Evolutionary conservation across 2,797 vertebrate genomes (phyloP).

Genomic region (Tadarida brasiliensis): DNA sequence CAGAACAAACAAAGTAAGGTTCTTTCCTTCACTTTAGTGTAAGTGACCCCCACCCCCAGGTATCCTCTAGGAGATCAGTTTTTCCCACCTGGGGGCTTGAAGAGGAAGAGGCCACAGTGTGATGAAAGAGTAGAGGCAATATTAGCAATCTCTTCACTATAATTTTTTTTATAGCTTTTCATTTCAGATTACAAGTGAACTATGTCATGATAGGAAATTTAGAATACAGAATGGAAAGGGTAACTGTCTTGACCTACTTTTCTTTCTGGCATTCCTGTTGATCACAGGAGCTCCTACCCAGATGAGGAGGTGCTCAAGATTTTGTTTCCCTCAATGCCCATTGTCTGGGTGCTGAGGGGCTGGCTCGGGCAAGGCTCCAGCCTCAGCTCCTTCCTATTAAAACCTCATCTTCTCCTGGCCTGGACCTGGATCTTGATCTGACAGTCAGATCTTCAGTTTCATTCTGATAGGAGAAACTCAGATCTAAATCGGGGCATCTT

Average conservation of each 20-base stretch:
- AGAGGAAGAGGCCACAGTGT: background rate
- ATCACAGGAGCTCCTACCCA: background rate
- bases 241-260: background rate
- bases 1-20: background rate
- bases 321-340: background rate
- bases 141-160: background rate
- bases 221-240: background rate
- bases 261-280: background rate
- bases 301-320: background rate
- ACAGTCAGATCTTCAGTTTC: background rate
- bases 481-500: background rate
- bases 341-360: background rate
- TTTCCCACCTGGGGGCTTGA: background rate
- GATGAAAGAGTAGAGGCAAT: background rate
- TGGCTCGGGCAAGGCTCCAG: background rate
- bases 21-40: background rate
- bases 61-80: background rate
- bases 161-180: background rate
- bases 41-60: background rate
- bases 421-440: background rate
- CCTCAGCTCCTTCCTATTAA: background rate
- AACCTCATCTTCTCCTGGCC: background rate
- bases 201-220: background rate
- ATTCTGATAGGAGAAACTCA: background rate
- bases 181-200: slow-evolving; percentile 20